Conservation (phyloP, 2,113 vertebrate genomes). For the Rutilus rutilus region DNA sequence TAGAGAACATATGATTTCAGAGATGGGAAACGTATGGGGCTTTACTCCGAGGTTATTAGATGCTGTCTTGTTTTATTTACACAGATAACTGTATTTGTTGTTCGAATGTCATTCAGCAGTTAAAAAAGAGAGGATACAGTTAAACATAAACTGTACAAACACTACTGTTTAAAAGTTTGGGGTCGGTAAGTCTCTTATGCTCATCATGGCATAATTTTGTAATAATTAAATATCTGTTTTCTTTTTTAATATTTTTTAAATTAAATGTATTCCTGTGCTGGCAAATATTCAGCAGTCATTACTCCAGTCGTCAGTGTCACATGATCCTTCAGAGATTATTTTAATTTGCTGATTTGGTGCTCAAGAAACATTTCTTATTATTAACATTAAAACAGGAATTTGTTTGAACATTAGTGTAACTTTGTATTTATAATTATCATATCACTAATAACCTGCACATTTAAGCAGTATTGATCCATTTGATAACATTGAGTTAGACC, state of each 20-base stretch:
- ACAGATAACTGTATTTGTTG: slow-evolving; percentile 3
- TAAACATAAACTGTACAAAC: slow-evolving; percentile 27
- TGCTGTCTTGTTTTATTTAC: not conserved
- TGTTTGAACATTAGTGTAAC: not conserved
- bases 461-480: slow-evolving; percentile 46
- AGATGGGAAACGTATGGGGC: not conserved
- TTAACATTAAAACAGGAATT: not conserved
- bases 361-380: not conserved
- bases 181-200: not conserved
- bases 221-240: not conserved
- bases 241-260: too few species aligned
- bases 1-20: slow-evolving; percentile 5
- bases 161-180: not conserved
- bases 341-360: not conserved
- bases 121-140: not conserved
- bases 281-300: not conserved
- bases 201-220: not conserved
- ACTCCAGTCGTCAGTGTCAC: not conserved
- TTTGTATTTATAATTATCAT: too few species aligned
- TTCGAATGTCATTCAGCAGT: not conserved
- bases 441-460: not conserved
- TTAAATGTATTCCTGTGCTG: not conserved
- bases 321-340: not conserved
- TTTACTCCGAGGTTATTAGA: not conserved
- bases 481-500: slow-evolving; percentile 33